Base-by-base conservation (phyloP, 2,888 invertebrate genomes). In the Epistrophe eligans region DNA sequence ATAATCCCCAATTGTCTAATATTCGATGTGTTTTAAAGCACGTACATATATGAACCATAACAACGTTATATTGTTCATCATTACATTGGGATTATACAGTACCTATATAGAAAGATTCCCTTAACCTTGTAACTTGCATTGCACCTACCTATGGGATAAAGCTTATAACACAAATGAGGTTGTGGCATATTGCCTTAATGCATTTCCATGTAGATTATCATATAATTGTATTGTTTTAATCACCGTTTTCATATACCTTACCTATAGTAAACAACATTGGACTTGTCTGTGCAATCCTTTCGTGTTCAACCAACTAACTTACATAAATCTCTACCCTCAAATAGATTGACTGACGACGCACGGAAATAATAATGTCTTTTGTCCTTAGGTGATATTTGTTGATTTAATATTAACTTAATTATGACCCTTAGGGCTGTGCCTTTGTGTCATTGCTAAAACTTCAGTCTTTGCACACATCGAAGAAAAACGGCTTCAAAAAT, bases 221-320 rank as follows among this genome's bases (percentile, higher is more conserved):
- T 81, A 73, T 81, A 73, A 85, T 73, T 81, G 62, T 81, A 43
- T 73, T 70, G 72, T 52, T 62, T 67, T 67, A 77, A 77, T 79
- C 76, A 77, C 60, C 76, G 60, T 76, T 80, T 79, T 84, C 64
- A 45, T 24, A 24, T 24, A 24, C n/a, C n/a, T n/a, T n/a, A n/a
- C n/a, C n/a, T 10, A 45, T 7, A n/a, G 17, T 66, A 55, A 66
- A 52, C 52, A 66, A 52, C 60, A 45, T 67, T 67, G 73, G 15
- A 43, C 43, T 62, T 67, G 35, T 11, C 13, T 28, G 15, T 58
- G 35, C 15, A 48, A n/a, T 48, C 17, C 48, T 13, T 48, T 17
- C 28, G 17, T 24, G 62, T 24, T 43, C 10, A 62, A 3, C 40
- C 11, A 11, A 24, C 13, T 9, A 9, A 24, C 24, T 5, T 13